Percentiles rank a stretch among this genome's conserved stretches.
These are phyloP conservation scores for Piscicola geometra DNA, from an alignment of 2,888 invertebrate genomes.

Conservation along the genomic window DNA sequence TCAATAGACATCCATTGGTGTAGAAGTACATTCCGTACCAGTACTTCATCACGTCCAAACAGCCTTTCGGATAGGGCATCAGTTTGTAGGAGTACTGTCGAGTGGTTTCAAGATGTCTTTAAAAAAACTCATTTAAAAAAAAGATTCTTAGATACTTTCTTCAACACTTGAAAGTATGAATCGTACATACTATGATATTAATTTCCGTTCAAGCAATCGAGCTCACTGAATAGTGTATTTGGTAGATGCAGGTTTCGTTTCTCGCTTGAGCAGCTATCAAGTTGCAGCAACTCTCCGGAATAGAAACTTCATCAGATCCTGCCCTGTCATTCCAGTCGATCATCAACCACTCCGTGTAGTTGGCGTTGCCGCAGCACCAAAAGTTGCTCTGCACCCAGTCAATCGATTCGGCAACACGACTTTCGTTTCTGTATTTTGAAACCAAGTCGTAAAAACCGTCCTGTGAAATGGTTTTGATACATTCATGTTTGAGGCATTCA, in stretches of 20 bases:
- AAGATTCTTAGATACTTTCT: neutral
- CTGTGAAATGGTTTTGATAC: neutral
- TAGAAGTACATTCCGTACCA: neutral
- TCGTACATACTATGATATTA: too few species aligned
- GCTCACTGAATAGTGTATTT: neutral
- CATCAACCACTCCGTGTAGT: constrained; percentile 1
- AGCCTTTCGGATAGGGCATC: constrained; percentile 7
- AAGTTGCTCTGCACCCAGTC: neutral
- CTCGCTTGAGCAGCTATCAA: neutral
- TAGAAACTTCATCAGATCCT: neutral
- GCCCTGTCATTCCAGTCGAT: neutral
- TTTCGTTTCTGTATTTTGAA: neutral
- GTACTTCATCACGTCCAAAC: neutral
- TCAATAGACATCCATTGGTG: neutral
- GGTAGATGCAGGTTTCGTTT: neutral
- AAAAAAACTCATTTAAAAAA: too few species aligned
- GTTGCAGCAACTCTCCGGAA: constrained; percentile 5
- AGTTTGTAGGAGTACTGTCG: neutral
- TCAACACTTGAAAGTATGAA: neutral
- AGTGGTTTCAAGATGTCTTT: too few species aligned
- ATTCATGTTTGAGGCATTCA: too few species aligned
- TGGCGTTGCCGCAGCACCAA: neutral
- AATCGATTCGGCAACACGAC: neutral
- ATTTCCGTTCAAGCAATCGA: too few species aligned
- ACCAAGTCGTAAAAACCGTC: neutral